Evolutionary conservation across 1,140 invertebrate species (phyloP).

Genomic region (Galleria mellonella): DNA sequence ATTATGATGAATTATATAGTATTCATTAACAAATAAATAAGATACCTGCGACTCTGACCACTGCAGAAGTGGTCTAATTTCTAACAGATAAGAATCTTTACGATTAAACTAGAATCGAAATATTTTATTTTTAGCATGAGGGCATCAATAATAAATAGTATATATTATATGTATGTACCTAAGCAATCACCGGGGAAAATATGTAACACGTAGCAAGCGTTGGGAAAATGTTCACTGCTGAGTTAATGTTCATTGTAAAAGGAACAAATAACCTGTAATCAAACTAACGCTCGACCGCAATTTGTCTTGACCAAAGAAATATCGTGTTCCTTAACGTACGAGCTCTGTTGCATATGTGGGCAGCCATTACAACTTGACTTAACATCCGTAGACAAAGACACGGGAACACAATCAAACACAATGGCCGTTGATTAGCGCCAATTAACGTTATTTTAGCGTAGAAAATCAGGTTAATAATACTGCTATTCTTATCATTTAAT

Average conservation of each 20-base stretch:
- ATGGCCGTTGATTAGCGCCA: background rate
- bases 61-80: no score
- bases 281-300: constrained; percentile 58
- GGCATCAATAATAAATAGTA: no score
- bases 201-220: no score
- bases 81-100: no score
- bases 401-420: constrained; percentile 1
- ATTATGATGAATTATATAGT: no score
- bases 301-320: constrained; percentile 56
- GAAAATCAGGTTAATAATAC: background rate
- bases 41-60: no score
- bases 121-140: no score
- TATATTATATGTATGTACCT: no score
- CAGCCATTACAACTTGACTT: constrained; percentile 9
- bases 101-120: no score
- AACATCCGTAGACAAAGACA: constrained; percentile 18
- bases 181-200: no score
- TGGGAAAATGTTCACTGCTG: background rate
- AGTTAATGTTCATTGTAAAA: constrained; percentile 61
- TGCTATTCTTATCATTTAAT: no score
- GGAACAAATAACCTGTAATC: constrained; percentile 61
- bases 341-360: constrained; percentile 12
- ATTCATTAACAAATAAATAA: no score
- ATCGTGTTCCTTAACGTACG: constrained; percentile 35
- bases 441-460: background rate